Base-by-base conservation (phyloP, 2,797 vertebrate species). In the Argyrosomus regius region DNA sequence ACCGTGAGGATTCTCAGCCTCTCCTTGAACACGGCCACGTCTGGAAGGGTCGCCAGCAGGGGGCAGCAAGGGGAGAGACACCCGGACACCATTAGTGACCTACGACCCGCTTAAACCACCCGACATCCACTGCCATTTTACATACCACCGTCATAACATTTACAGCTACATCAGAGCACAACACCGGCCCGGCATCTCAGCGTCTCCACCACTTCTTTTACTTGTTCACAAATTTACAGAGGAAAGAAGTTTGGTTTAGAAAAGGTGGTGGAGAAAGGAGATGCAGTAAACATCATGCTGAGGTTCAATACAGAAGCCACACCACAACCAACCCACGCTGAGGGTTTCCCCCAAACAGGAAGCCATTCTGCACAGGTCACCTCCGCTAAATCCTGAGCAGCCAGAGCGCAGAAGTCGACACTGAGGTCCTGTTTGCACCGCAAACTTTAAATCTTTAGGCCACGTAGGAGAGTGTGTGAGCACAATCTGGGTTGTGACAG, bases 1-100 rank as follows among this genome's bases (percentile, higher is more conserved):
- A 98, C 97, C 83, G 97, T 98, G 85, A 99, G 96, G 95, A 97
- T 91, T 95, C 95, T 94, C 93, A 99, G 97, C 91, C 97, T 97
- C 90, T 98, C 96, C 97, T 97, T 96, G 96, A 97, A 97, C 94
- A 91, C 93, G 73, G 96, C 93, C 85, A 98, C 93, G 89, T 98
- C 97, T 98, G 95, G 95, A 90, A 57, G 65, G 84, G 79, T 84
- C 62, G 57, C 83, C 90, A 83, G 80, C 84, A 87, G 85, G 92
- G 90, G 93, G 92, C 87, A 92, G 92, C 89, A 90, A 43, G 84
- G 79, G 82, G 75, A 95, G 90, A 93, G 64, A 94, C 82, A 94
- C 81, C 89, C 84, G 64, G 80, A 91, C 64, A 89, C 73, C 43
- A 56, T 95, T 95, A 95, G 85, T 87, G 57, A 87, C 83, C 85